phyloP scores from a whole-genome alignment of 1,140 invertebrate species.

The Scaptodrosophila lebanonensis region DNA sequence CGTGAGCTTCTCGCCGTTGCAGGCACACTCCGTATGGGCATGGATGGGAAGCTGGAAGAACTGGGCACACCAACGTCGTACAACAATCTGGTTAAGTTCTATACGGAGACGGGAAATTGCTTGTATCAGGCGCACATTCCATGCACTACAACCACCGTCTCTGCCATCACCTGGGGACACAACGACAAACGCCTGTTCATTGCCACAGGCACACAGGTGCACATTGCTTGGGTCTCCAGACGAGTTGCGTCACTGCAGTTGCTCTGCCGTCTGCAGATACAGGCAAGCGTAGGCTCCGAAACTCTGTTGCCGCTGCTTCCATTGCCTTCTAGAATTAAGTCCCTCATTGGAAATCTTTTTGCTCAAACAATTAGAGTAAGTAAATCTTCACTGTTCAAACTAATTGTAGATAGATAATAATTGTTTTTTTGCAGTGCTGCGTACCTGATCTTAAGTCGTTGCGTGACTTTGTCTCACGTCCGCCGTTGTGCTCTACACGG shows the following conservation, averaged over 20 bases:
- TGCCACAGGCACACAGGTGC: conserved; percentile 91
- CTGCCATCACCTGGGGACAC: conserved; percentile 97
- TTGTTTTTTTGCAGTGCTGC: conserved; percentile 90
- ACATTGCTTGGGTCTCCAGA: conserved; percentile 94
- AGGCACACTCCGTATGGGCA: conserved; percentile 81
- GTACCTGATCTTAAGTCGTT: conserved; percentile 92
- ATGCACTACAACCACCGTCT: conserved; percentile 84
- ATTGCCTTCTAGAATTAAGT: conserved; percentile 89
- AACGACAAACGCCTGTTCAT: conserved; percentile 96
- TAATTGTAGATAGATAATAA: too few relatives aligned
- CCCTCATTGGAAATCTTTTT: conserved; percentile 91
- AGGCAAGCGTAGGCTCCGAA: conserved; percentile 81
- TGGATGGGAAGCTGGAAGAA: conserved; percentile 50
- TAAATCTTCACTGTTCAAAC: conserved; percentile 2
- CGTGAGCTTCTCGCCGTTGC: conserved; percentile 94
- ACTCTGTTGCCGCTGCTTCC: conserved; percentile 84
- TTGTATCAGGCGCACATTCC: conserved; percentile 88
- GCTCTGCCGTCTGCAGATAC: conserved; percentile 86
- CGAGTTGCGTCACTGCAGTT: conserved; percentile 93
- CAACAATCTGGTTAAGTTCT: conserved; percentile 83
- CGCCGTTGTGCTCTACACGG: conserved; percentile 88
- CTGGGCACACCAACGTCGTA: conserved; percentile 67
- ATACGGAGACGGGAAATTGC: conserved; percentile 85
- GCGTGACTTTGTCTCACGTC: conserved; percentile 94
- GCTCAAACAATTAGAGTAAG: conserved; percentile 95